These are phyloP conservation scores for Aphelenchoides bicaudatus DNA, from an alignment of 2,888 invertebrate species.

Conservation along the genomic window DNA sequence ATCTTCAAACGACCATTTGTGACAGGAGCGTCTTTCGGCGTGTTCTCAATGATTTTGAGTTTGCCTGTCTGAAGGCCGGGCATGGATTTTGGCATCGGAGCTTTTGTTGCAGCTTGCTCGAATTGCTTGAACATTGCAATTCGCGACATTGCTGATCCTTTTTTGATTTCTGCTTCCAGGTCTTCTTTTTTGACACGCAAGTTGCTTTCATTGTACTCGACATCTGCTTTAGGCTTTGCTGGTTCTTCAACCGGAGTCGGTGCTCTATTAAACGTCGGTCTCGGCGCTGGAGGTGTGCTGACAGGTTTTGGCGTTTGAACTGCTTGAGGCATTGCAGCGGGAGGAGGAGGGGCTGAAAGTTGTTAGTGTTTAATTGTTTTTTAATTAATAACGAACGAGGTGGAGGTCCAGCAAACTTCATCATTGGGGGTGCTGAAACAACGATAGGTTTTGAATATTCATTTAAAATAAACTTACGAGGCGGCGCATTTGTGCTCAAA, in stretches of 20 bases:
- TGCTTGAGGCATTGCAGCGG: slow-evolving; percentile 21
- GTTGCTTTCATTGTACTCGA: slow-evolving; percentile 42
- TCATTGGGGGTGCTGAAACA: too few relatives aligned
- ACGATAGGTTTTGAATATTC: too few relatives aligned
- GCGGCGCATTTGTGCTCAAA: too few relatives aligned
- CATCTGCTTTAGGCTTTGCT: slow-evolving; percentile 36
- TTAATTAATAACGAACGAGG: too few relatives aligned
- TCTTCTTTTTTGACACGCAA: slow-evolving; percentile 27
- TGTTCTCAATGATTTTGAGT: slow-evolving; percentile 16
- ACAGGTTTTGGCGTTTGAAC: slow-evolving; percentile 14
- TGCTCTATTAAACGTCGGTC: slow-evolving; percentile 16
- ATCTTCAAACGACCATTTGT: slow-evolving; percentile 4
- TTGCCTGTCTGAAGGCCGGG: neutral
- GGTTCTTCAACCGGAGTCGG: slow-evolving; percentile 7
- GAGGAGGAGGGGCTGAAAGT: slow-evolving; percentile 20
- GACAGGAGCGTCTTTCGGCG: slow-evolving; percentile 7
- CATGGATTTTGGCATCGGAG: neutral
- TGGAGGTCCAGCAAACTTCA: too few relatives aligned
- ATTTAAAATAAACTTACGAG: too few relatives aligned
- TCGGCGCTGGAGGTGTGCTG: slow-evolving; percentile 26
- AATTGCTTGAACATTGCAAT: slow-evolving; percentile 17
- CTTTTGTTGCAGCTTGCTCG: neutral
- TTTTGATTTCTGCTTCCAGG: slow-evolving; percentile 27
- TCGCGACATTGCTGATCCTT: slow-evolving; percentile 17
- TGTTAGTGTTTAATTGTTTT: too few relatives aligned